These are phyloP conservation scores for Colossoma macropomum DNA, from an alignment of 2,113 vertebrate genomes.

Conservation along the genomic window DNA sequence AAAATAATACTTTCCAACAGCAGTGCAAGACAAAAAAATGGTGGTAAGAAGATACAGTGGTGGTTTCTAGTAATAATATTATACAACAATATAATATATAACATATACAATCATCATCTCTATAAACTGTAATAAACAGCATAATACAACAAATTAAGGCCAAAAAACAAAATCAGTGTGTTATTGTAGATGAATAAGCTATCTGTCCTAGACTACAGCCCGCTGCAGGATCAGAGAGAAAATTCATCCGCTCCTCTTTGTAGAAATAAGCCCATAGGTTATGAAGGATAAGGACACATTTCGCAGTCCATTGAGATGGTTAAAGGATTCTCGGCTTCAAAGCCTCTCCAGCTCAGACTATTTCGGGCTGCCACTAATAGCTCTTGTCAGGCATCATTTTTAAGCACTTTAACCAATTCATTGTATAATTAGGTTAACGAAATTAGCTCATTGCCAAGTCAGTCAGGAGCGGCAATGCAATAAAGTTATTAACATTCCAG, in stretches of 20 bases:
- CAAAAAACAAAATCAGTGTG: neutral
- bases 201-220: neutral
- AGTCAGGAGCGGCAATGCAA: constrained; percentile 77
- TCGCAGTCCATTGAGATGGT: constrained; percentile 65
- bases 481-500: constrained; percentile 82
- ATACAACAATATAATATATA: no score
- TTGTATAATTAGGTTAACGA: constrained; percentile 83
- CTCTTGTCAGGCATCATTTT: constrained; percentile 80
- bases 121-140: neutral
- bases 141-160: neutral
- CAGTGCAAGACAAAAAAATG: neutral
- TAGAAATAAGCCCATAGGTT: constrained; percentile 70
- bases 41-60: neutral
- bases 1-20: neutral
- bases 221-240: neutral
- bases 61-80: neutral
- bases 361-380: constrained; percentile 76
- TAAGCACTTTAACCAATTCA: constrained; percentile 84
- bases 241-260: constrained; percentile 9
- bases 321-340: constrained; percentile 69
- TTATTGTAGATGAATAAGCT: constrained; percentile 1
- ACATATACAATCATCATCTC: neutral
- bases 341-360: constrained; percentile 71
- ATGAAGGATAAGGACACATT: constrained; percentile 74
- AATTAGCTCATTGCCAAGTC: constrained; percentile 80